phyloP scores from a whole-genome alignment of 2,888 invertebrate genomes.

The Pristionchus fissidentatus region DNA sequence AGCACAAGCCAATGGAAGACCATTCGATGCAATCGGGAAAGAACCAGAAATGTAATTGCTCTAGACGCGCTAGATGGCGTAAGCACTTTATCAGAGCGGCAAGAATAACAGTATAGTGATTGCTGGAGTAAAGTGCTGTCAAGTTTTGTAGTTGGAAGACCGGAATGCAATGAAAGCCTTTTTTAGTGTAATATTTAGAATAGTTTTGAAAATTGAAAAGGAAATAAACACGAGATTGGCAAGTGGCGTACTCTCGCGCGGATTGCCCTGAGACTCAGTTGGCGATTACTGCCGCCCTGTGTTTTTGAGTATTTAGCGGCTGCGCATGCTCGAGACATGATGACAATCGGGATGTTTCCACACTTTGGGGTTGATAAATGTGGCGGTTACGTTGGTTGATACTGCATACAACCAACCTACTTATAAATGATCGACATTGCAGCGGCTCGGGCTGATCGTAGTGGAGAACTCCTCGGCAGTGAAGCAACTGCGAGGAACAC shows the following conservation, averaged over 20 bases:
- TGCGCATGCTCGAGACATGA: background rate
- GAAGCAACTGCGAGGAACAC: background rate
- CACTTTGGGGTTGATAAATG: slow-evolving; percentile 1
- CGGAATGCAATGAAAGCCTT: background rate
- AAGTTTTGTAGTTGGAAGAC: too few relatives aligned
- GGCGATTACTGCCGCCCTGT: background rate
- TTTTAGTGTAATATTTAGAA: background rate
- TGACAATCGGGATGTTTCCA: slow-evolving; percentile 31
- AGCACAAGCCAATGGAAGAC: background rate
- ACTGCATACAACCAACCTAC: background rate
- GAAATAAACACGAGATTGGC: background rate
- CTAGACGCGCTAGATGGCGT: background rate
- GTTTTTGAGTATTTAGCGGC: slow-evolving; percentile 38
- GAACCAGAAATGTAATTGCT: slow-evolving; percentile 28
- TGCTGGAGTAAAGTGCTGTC: background rate
- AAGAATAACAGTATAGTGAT: background rate
- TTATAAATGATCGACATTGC: background rate
- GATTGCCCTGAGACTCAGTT: background rate
- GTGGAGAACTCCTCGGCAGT: background rate
- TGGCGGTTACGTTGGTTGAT: background rate
- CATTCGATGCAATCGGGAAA: background rate
- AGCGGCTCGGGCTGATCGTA: too few relatives aligned
- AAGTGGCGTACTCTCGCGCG: background rate
- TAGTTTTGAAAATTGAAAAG: background rate
- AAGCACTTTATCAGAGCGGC: slow-evolving; percentile 35